Percentiles rank a stretch among this genome's conserved stretches.
Conservation (phyloP, 2,113 vertebrate genomes). For the Odobenus rosmarus region DNA sequence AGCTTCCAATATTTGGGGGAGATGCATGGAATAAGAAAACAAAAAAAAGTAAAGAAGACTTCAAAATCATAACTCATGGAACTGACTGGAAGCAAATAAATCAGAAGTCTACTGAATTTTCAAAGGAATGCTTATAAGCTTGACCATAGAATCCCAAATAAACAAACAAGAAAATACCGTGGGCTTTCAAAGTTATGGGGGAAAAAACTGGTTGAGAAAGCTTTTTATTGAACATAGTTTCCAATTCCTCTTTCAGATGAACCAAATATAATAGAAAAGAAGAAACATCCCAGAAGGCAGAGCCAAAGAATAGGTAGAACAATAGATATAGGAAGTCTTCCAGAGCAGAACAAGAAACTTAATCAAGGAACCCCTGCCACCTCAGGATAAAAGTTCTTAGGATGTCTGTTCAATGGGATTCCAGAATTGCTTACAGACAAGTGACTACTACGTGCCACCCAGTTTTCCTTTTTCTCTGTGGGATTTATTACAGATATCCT, state of each 20-base stretch:
- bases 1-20: not conserved
- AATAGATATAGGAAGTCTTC: not conserved
- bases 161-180: not conserved
- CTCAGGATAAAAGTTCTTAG: not conserved
- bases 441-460: not conserved
- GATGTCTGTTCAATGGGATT: not conserved
- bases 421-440: not conserved
- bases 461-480: not conserved
- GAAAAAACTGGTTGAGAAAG: not conserved
- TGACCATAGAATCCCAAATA: not conserved
- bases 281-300: not conserved
- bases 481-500: not conserved
- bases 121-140: not conserved
- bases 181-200: not conserved
- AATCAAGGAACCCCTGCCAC: not conserved
- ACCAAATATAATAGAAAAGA: not conserved
- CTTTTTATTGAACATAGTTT: not conserved
- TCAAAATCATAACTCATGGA: not conserved
- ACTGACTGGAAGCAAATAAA: not conserved
- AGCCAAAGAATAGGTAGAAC: not conserved
- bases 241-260: not conserved
- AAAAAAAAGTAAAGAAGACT: not conserved
- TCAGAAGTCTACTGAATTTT: not conserved
- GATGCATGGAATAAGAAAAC: not conserved
- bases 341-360: not conserved